Evolutionary conservation across 1,140 invertebrate species (phyloP).

Genomic region (Galleria mellonella): DNA sequence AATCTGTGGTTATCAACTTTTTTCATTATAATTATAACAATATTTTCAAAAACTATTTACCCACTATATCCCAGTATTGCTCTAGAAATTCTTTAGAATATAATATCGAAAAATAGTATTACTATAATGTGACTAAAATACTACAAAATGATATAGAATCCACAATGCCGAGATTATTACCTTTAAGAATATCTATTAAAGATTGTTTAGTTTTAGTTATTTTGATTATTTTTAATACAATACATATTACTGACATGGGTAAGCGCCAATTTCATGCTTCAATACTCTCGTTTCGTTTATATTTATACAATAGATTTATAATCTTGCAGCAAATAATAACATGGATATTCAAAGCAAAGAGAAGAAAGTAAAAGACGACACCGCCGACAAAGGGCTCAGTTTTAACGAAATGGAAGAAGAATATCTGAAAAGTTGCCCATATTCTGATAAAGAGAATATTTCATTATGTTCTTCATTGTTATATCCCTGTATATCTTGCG

Average conservation of each 20-base stretch:
- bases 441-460: conserved; percentile 32
- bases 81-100: no score
- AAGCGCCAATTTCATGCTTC: conserved; percentile 14
- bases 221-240: conserved; percentile 63
- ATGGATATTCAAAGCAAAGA: conserved; percentile 60
- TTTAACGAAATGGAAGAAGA: conserved; percentile 60
- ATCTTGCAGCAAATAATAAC: conserved; percentile 56
- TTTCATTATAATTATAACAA: no score
- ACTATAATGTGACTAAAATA: no score
- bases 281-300: no score
- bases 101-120: no score
- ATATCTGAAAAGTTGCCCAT: conserved; percentile 53
- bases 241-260: conserved; percentile 64
- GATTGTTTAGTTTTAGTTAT: conserved; percentile 60
- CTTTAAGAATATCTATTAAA: conserved; percentile 48
- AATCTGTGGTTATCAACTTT: no score
- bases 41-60: no score
- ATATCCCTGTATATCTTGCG: conserved; percentile 75
- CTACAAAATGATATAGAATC: no score
- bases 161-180: conserved; percentile 30
- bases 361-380: conserved; percentile 47
- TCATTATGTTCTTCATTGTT: conserved; percentile 70
- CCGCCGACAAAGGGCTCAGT: conserved; percentile 40
- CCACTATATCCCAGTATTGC: no score
- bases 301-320: no score